These are phyloP conservation scores for Patella caerulea DNA, from an alignment of 2,888 invertebrate genomes.

Conservation along the genomic window DNA sequence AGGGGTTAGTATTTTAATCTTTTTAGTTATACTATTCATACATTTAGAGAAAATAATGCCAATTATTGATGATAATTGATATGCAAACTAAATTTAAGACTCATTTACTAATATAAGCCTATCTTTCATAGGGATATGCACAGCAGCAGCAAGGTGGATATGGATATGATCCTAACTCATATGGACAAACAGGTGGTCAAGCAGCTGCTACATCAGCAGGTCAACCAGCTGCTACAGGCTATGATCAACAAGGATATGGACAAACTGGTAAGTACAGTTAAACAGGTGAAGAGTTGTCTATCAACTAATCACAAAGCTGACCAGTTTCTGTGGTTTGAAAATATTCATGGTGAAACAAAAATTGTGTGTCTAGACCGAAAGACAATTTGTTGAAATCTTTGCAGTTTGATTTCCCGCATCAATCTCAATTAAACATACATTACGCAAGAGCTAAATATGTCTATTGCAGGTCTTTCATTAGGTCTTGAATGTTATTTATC, in stretches of 20 bases:
- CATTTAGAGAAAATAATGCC: too few species aligned
- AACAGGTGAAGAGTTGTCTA: neutral
- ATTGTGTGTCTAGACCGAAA: too few species aligned
- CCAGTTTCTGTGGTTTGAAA: too few species aligned
- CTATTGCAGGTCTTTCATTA: too few species aligned
- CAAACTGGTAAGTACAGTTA: constrained; percentile 31
- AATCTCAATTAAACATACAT: too few species aligned
- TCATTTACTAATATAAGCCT: neutral
- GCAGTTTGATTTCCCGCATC: too few species aligned
- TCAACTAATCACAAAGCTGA: too few species aligned
- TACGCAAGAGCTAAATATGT: too few species aligned
- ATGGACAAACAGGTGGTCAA: neutral
- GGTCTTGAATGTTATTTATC: too few species aligned
- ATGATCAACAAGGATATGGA: constrained; percentile 29
- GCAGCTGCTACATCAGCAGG: neutral
- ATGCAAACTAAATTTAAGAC: neutral
- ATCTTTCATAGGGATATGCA: neutral
- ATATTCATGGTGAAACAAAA: too few species aligned
- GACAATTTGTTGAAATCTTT: too few species aligned
- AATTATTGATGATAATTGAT: neutral
- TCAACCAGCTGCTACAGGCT: neutral
- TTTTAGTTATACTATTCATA: neutral
- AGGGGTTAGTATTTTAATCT: neutral
- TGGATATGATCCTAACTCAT: neutral
- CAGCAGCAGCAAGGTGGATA: neutral